Percentiles rank a stretch among this genome's conserved stretches.
Evolutionary conservation across 30 jellyfish, hydroid and myxozoan genomes (phyloP).

Genomic region (Pelagia noctiluca): DNA sequence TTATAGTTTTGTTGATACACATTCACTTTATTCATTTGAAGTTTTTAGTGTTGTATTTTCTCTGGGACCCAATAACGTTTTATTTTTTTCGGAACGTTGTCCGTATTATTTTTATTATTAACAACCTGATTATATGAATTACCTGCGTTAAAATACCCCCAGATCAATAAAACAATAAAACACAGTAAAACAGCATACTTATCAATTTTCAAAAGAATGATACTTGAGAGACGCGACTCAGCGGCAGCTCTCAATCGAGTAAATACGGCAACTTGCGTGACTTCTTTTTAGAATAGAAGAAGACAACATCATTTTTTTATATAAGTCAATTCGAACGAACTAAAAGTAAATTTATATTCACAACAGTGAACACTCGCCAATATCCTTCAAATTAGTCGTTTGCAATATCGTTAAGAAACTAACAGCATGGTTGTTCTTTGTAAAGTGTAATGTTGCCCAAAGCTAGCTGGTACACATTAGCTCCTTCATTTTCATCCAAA

Average conservation of each 20-base stretch:
- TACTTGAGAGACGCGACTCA: background rate
- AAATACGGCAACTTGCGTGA: background rate
- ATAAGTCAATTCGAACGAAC: constrained; percentile 1
- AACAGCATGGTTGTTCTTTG: background rate
- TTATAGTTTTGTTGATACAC: background rate
- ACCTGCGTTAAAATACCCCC: background rate
- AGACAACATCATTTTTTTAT: no score
- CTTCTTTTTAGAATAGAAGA: background rate
- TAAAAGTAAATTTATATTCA: background rate
- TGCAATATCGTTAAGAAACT: background rate
- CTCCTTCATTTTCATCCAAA: no score
- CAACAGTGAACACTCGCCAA: constrained; percentile 1
- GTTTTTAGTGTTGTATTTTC: background rate
- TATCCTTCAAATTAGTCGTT: background rate
- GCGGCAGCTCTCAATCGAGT: background rate
- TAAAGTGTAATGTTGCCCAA: background rate
- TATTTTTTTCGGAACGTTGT: background rate
- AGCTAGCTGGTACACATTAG: no score
- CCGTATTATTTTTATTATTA: background rate
- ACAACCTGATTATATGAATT: background rate
- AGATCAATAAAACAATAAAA: background rate
- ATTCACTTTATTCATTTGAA: background rate
- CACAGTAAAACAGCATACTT: background rate
- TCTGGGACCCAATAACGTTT: constrained; percentile 6
- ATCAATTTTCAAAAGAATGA: background rate